phyloP scores from a whole-genome alignment of 2,113 vertebrate genomes.

The Vulpes lagopus region DNA sequence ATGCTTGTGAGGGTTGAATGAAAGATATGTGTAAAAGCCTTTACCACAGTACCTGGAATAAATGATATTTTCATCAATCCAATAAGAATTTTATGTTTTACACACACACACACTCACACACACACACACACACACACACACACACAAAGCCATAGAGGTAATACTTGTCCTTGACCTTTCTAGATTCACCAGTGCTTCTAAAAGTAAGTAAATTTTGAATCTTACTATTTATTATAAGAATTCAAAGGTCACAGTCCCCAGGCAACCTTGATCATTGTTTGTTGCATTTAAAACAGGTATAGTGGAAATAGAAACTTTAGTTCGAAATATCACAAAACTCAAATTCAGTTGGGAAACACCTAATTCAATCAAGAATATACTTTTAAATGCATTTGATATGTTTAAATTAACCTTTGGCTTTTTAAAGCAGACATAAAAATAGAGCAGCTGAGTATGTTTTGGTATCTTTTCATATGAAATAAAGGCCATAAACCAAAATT shows the following conservation, averaged over 20 bases:
- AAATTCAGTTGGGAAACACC: not conserved
- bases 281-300: conserved; percentile 15
- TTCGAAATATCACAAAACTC: not conserved
- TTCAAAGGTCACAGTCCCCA: conserved; percentile 53
- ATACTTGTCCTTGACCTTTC: conserved; percentile 65
- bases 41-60: not conserved
- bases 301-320: conserved; percentile 20
- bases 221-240: conserved; percentile 34
- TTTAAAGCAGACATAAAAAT: not conserved
- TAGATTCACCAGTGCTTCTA: not conserved
- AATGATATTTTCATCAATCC: conserved; percentile 6
- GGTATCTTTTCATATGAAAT: not conserved
- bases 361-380: not conserved
- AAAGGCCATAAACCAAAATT: not conserved
- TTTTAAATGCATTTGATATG: not conserved
- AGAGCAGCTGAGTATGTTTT: not conserved
- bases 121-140: no score
- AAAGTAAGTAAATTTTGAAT: conserved; percentile 58
- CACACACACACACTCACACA: not conserved
- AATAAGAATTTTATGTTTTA: not conserved
- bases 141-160: not conserved
- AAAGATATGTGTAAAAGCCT: not conserved
- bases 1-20: not conserved
- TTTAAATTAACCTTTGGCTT: not conserved
- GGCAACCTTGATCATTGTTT: conserved; percentile 1